Base-by-base conservation (phyloP, 2,797 vertebrate genomes). In the Helarctos malayanus region DNA sequence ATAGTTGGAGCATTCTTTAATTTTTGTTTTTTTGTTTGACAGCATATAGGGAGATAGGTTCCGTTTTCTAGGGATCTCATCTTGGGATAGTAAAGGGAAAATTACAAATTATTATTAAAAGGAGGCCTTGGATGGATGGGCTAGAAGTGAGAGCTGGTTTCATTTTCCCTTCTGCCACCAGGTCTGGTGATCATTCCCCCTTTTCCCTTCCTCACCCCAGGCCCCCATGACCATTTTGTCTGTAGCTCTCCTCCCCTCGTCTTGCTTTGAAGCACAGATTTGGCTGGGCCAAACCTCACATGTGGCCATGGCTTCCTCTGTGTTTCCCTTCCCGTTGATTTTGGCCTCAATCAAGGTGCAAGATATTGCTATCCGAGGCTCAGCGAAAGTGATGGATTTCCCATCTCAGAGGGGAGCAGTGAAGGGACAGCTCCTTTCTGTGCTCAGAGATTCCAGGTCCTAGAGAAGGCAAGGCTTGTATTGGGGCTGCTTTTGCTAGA, bases 331-430 rank as follows among this genome's bases (percentile, higher is more conserved):
- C 57, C 75, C 9, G 5, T 79, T 96, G 94, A 73, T 86, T 80
- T 93, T 91, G 93, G 81, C 81, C 59, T 81, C 19, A 1, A 49
- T 47, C 21, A 65, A 96, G 91, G 87, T 90, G 61, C 15, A 80
- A 93, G 84, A 80, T 56, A 81, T 27, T 88, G 56, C 41, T 95
- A 96, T 80, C 76, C 38, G 68, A 97, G 92, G 59, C 27, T 89
- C 38, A 75, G 69, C 13, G 83, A n/a, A 6, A 47, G 3, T 8
- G 80, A 89, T 88, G 89, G 25, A 35, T 94, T 75, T 97, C 88
- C 80, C 65, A 87, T 93, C 73, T 89, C 15, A 82, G 91, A 89
- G 59, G 56, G 0, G 0, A 87, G 27, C 25, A 19, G 73, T 6
- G n/a, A 61, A 73, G 29, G 35, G 45, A 27, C 18, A 10, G 52